phyloP scores from a whole-genome alignment of 2,797 vertebrate genomes.

The Aplochiton taeniatus region DNA sequence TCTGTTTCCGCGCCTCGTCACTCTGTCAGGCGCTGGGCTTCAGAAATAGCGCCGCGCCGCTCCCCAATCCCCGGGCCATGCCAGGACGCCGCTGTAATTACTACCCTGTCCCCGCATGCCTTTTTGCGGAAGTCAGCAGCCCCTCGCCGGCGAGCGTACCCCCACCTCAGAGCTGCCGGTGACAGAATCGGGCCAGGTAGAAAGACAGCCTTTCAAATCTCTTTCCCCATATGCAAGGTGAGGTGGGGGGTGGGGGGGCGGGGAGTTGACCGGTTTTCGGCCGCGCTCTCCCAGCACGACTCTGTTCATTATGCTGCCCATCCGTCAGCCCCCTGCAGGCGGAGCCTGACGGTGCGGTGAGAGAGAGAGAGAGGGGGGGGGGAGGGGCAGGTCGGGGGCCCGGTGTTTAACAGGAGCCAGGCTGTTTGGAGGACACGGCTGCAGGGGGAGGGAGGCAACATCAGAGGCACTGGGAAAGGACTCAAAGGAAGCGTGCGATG shows the following conservation, averaged over 20 bases:
- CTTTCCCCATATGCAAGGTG: slow-evolving; percentile 29
- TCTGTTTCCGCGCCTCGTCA: too few species aligned
- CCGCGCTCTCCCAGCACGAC: slow-evolving; percentile 47
- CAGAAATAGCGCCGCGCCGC: too few species aligned
- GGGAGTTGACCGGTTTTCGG: slow-evolving; percentile 21
- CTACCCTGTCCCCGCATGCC: too few species aligned
- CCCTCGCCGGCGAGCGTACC: not conserved
- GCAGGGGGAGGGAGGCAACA: not conserved
- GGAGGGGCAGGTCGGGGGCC: not conserved
- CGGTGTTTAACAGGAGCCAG: not conserved
- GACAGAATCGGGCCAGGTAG: slow-evolving; percentile 5
- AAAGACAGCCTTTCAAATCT: slow-evolving; percentile 35
- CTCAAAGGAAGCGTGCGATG: too few species aligned
- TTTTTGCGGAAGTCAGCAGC: too few species aligned
- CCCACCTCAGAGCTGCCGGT: not conserved
- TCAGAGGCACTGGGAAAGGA: too few species aligned
- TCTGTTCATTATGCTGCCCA: slow-evolving; percentile 28
- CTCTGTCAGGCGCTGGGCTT: too few species aligned
- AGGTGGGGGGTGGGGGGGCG: slow-evolving; percentile 28
- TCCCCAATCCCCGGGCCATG: too few species aligned
- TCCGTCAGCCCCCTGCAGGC: slow-evolving; percentile 8
- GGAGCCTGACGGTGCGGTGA: not conserved
- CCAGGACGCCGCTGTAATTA: too few species aligned
- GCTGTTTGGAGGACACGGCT: not conserved
- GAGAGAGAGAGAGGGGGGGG: not conserved